Conservation (phyloP, 2,888 invertebrate species). For the Camponotus fellah region DNA sequence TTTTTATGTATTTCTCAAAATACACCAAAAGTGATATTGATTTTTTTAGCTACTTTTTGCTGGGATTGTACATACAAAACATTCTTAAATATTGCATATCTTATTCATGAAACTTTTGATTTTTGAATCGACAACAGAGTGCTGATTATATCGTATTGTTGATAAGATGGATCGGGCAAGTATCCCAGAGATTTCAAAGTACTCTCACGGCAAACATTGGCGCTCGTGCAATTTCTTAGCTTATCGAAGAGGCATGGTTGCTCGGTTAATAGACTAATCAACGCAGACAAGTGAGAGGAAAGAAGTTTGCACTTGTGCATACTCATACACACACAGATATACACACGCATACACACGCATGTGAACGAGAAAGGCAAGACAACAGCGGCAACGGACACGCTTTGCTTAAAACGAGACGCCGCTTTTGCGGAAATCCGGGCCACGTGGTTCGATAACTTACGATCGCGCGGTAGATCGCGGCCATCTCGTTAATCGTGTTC, state of each 20-base stretch:
- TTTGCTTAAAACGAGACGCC: conserved; percentile 54
- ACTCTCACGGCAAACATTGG: conserved; percentile 54
- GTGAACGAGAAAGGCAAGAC: conserved; percentile 7
- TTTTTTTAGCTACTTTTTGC: no score
- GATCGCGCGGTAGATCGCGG: conserved; percentile 70
- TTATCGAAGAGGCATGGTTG: background rate
- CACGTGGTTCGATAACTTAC: conserved; percentile 75
- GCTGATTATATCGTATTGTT: conserved; percentile 9
- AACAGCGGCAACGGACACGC: conserved; percentile 54
- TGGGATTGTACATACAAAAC: no score
- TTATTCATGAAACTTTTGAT: background rate
- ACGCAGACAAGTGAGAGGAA: background rate
- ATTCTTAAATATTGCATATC: background rate
- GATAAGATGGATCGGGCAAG: conserved; percentile 62
- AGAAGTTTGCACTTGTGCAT: background rate
- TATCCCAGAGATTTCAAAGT: conserved; percentile 3
- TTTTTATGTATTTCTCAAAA: no score
- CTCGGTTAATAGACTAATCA: conserved; percentile 30
- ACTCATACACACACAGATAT: background rate
- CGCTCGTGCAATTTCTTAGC: conserved; percentile 35
- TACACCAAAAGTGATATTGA: no score
- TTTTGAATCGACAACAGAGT: background rate
- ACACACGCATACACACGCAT: conserved; percentile 12
- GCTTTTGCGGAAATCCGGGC: conserved; percentile 31
- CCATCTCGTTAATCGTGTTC: conserved; percentile 67